Evolutionary conservation across 2,888 invertebrate species (phyloP), one percentile per base, ranked within the genome.

Genomic region (Nymphalis c-album): DNA sequence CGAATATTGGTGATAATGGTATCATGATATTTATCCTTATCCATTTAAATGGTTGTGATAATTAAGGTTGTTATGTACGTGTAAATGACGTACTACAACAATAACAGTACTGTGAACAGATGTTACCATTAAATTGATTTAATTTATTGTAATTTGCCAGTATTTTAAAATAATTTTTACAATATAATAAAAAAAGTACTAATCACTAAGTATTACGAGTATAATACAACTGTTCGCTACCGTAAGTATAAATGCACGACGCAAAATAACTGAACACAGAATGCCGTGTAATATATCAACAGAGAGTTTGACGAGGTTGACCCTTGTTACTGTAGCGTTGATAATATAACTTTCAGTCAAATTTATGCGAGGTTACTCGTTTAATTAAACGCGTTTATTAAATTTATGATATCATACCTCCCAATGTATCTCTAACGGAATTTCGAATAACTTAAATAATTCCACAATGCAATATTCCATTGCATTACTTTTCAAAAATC

Each of bases 291-390:
- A 61, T 61, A 20, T 18, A 20, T 50, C 17, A 40, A 22, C 31
- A 22, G 31, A 22, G 20, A 26, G 31, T 60, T 60, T 60, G 60
- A 60, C 60, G 48, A 60, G 48, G 31, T 48, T 31, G 60, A 48
- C 60, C 60, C 60, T 60, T 60, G 60, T 60, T 60, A 60, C 47
- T 4, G 31, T 60, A 46, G 31, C 22, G 47, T 26, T 60, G 26
- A 48, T 60, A 31, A 26, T 31, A 31, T 47, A 60, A 60, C 0
- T 55, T 31, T 31, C 53, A 50, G n/a, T 18, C 53, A 7, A 55
- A 55, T 55, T 13, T 55, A 55, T 31, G 26, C 26, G 1, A 55
- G 26, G 26, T 50, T 50, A 18, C 50, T 8, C 50, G 17, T 55
- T 51, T 51, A 51, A 51, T 51, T 51, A 51, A 20, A 20, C 50